Evolutionary conservation across 2,888 invertebrate species (phyloP).

Genomic region (Leuctra nigra): DNA sequence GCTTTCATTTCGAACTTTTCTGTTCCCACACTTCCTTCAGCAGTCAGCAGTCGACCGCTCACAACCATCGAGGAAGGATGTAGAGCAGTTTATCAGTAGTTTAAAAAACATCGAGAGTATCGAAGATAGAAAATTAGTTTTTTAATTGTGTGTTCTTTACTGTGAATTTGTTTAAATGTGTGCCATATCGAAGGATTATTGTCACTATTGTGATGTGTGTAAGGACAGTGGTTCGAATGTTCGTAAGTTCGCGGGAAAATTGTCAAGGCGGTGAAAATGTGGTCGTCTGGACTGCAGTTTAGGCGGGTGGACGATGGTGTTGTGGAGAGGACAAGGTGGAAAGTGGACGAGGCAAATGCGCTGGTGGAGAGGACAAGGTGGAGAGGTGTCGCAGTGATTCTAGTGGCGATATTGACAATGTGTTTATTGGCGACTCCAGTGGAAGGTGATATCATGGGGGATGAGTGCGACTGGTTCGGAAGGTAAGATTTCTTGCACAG

Average conservation of each 20-base stretch:
- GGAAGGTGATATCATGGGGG: constrained; percentile 54
- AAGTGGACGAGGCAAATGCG: neutral
- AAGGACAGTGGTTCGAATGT: neutral
- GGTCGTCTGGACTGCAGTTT: neutral
- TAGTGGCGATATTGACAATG: constrained; percentile 5
- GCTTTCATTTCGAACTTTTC: neutral
- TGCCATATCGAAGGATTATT: constrained; percentile 3
- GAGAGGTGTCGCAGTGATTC: neutral
- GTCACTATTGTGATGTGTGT: neutral
- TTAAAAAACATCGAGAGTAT: too few species aligned
- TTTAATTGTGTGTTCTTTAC: too few species aligned
- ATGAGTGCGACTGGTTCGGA: constrained; percentile 64
- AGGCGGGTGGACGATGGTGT: neutral
- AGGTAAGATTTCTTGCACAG: constrained; percentile 47
- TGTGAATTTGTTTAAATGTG: neutral
- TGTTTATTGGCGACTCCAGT: constrained; percentile 30
- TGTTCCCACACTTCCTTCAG: too few species aligned
- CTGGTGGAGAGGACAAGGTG: neutral
- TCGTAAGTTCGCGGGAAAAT: neutral
- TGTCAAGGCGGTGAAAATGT: neutral
- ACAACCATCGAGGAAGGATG: too few species aligned
- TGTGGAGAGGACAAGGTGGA: neutral
- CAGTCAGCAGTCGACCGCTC: too few species aligned
- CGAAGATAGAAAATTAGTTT: too few species aligned
- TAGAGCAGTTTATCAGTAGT: too few species aligned